Conservation (phyloP, 1,140 invertebrate species). For the Sinonovacula constricta region DNA sequence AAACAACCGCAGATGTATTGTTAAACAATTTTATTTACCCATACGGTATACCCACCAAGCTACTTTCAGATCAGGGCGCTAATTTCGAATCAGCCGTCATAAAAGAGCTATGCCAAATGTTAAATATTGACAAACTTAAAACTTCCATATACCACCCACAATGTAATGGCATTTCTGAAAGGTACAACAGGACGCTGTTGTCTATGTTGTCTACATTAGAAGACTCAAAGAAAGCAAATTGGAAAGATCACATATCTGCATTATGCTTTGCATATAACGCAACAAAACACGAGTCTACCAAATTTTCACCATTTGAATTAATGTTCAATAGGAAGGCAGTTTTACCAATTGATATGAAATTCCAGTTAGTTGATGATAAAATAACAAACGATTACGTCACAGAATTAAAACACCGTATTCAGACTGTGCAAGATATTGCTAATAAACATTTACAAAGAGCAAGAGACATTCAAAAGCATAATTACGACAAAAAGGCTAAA, state of each 20-base stretch:
- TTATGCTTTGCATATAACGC: constrained; percentile 20
- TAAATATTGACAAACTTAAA: constrained; percentile 12
- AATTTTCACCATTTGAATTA: constrained; percentile 20
- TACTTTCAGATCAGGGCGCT: constrained; percentile 29
- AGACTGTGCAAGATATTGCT: neutral
- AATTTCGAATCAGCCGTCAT: constrained; percentile 41
- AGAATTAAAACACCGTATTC: neutral
- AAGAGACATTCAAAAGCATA: neutral
- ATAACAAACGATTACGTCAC: constrained; percentile 15
- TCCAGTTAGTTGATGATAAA: neutral
- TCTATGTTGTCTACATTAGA: constrained; percentile 22
- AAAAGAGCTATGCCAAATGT: constrained; percentile 18
- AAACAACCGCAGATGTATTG: constrained; percentile 31
- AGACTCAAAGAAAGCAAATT: constrained; percentile 5
- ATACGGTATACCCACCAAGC: constrained; percentile 6
- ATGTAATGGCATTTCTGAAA: neutral
- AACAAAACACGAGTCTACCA: constrained; percentile 14
- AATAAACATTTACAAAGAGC: neutral
- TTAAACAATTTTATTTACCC: constrained; percentile 19
- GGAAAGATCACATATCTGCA: constrained; percentile 4
- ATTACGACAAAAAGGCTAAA: constrained; percentile 16
- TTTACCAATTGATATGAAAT: constrained; percentile 9
- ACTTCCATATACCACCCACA: constrained; percentile 42
- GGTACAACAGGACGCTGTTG: constrained; percentile 7
- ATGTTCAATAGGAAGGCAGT: constrained; percentile 22